A percentile compares a stretch with the other conserved stretches of the same genome.
These are phyloP conservation scores for Maniola jurtina DNA, from an alignment of 1,140 invertebrate species.

Conservation along the genomic window DNA sequence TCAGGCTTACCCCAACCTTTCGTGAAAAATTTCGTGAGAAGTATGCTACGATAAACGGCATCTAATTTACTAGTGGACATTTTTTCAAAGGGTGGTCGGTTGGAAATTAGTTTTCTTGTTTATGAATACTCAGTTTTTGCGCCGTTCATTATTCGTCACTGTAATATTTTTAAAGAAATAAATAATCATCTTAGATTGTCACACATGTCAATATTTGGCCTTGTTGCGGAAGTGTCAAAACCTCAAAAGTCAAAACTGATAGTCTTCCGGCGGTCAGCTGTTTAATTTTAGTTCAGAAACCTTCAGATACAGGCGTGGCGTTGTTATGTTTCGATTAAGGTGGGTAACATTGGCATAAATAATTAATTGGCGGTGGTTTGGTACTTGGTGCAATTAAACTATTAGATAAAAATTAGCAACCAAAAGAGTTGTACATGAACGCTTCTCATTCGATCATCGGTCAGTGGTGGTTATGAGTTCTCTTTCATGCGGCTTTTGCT, in stretches of 20 bases:
- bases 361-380: no score
- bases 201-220: constrained; percentile 26
- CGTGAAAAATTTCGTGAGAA: constrained; percentile 96
- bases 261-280: constrained; percentile 20
- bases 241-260: constrained; percentile 41
- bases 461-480: no score
- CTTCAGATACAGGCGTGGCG: no score
- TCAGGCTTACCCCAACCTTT: constrained; percentile 98
- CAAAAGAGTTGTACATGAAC: no score
- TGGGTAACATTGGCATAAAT: no score
- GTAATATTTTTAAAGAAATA: constrained; percentile 35
- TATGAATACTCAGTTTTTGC: constrained; percentile 39
- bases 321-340: no score
- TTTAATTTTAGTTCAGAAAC: no score
- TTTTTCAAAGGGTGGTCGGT: constrained; percentile 44
- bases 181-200: constrained; percentile 18
- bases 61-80: constrained; percentile 91
- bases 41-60: constrained; percentile 91
- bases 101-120: constrained; percentile 32
- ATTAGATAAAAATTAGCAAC: no score
- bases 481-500: no score
- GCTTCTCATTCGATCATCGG: no score
- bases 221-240: no score
- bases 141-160: constrained; percentile 42
- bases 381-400: no score